These are phyloP conservation scores for Ispidina picta DNA, from an alignment of 2,797 vertebrate genomes.

Conservation along the genomic window DNA sequence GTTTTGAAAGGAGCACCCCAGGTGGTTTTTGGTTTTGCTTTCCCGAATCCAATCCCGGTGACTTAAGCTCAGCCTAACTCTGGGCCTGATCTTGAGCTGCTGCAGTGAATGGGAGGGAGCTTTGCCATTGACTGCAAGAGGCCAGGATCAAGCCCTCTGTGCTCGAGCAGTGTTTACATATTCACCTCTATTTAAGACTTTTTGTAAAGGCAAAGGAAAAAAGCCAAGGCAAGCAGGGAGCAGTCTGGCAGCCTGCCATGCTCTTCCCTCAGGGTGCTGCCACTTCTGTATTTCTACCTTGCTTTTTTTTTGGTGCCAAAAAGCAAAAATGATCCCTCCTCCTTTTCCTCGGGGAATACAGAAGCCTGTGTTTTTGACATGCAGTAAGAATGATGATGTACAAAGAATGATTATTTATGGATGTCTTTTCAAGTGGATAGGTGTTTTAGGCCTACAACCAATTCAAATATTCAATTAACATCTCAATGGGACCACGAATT, in stretches of 20 bases:
- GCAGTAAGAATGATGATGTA: conserved; percentile 7
- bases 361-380: background rate
- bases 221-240: background rate
- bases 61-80: background rate
- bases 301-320: background rate
- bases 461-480: background rate
- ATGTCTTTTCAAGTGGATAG: conserved; percentile 22
- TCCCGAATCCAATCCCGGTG: background rate
- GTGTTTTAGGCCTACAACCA: background rate
- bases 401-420: conserved; percentile 58
- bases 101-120: conserved; percentile 33
- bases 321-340: background rate
- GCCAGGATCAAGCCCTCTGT: conserved; percentile 53
- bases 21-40: background rate
- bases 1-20: conserved; percentile 69
- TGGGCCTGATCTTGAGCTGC: conserved; percentile 51
- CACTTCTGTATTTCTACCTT: background rate
- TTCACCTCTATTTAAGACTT: conserved; percentile 89
- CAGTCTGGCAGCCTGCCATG: background rate
- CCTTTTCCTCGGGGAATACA: background rate
- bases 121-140: conserved; percentile 50
- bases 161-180: conserved; percentile 91
- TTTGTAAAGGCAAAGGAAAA: conserved; percentile 61
- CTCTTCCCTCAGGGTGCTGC: conserved; percentile 12
- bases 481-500: background rate